Percentiles rank a stretch among this genome's conserved stretches.
These are phyloP conservation scores for Piaya cayana DNA, from an alignment of 2,113 vertebrate species.

Conservation along the genomic window DNA sequence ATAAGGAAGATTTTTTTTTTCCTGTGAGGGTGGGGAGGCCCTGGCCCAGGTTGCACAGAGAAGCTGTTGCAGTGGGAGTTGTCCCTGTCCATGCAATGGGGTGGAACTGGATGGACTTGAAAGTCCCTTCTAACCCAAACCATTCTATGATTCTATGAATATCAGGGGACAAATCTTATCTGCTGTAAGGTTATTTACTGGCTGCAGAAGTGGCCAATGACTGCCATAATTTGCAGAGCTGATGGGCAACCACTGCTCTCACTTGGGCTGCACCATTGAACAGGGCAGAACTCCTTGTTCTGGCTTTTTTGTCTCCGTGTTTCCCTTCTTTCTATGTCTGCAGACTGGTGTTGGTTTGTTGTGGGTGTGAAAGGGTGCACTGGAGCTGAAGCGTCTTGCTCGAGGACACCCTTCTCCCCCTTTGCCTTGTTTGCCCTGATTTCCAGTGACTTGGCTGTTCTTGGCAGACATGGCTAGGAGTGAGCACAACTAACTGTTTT, in stretches of 20 bases:
- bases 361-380: neutral
- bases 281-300: neutral
- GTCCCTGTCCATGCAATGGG: too few relatives aligned
- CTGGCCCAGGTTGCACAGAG: too few relatives aligned
- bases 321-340: neutral
- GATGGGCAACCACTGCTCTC: neutral
- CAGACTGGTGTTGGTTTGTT: neutral
- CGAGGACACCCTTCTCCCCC: too few relatives aligned
- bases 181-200: neutral
- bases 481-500: neutral
- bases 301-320: neutral
- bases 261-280: accelerated
- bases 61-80: too few relatives aligned
- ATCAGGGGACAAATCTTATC: neutral
- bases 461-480: neutral
- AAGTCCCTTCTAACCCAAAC: too few relatives aligned
- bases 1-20: too few relatives aligned
- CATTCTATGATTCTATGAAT: too few relatives aligned
- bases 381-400: neutral
- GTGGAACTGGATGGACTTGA: too few relatives aligned
- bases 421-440: neutral
- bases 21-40: too few relatives aligned
- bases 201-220: neutral
- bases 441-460: neutral
- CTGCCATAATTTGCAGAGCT: neutral